Base-by-base conservation (phyloP, 2,797 vertebrate species). In the Ispidina lecontei region DNA sequence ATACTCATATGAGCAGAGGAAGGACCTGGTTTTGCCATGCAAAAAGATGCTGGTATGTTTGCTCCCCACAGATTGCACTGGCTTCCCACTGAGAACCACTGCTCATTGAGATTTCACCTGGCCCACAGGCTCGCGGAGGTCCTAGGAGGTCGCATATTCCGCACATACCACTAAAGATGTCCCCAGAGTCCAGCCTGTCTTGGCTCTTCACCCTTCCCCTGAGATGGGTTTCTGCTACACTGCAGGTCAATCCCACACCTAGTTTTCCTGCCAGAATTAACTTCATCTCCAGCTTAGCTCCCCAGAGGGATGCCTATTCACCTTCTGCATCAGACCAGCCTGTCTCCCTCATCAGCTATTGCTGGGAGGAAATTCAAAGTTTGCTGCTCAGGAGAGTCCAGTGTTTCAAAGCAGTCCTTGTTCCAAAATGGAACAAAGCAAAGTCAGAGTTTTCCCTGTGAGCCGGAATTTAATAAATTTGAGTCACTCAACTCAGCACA, bases 401-500 rank as follows among this genome's bases (percentile, higher is more conserved):
- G 60, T 28, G 28, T 80, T 94, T 93, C 89, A 92, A 94, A 89
- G 89, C 49, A 84, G 33, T 67, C 37, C 9, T 87, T 21, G 1
- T 78, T 88, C 90, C 85, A 92, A 75, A 81, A 83, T 0, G 1
- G 70, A 94, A 74, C 56, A 91, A 95, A 95, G 88, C 83, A 91
- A 91, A 94, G 76, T 43, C 90, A 87, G 31, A 70, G 60, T 62
- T 85, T 87, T 93, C 67, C 51, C 70, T 90, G 52, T 90, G 67
- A 94, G 84, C 70, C 86, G 80, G 71, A 86, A 73, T 90, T 85
- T 80, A 95, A 91, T 92, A 77, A 77, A 94, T 95, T 91, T 84
- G 80, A 95, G 88, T 81, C 86, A 84, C 73, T 92, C 87, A 89
- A 60, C 76, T 52, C 39, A 0, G 73, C 83, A 75, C 90, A 93